phyloP scores from a whole-genome alignment of 1,140 invertebrate species.

The Drosophila repletoides region DNA sequence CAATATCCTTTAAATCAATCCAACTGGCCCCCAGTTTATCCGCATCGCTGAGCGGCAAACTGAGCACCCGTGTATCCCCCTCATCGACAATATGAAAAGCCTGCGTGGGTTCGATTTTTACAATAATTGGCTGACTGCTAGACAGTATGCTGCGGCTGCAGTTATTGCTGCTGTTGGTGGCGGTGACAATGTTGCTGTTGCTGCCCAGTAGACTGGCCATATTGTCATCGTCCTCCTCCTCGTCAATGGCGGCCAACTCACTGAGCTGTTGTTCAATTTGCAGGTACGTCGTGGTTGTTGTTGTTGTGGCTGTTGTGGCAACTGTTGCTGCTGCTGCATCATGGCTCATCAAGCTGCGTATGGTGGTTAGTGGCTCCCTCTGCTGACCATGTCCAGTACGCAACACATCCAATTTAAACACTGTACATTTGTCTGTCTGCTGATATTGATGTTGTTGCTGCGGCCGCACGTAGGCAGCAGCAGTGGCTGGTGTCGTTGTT shows the following conservation, averaged over 20 bases:
- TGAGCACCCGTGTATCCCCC: constrained; percentile 71
- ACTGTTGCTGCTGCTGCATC: constrained; percentile 27
- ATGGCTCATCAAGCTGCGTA: constrained; percentile 25
- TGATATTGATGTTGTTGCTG: constrained; percentile 77
- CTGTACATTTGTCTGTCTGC: constrained; percentile 79
- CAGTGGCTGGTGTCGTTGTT: neutral
- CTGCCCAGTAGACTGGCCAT: constrained; percentile 63
- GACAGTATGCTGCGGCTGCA: constrained; percentile 48
- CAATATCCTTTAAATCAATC: constrained; percentile 80
- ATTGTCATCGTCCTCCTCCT: constrained; percentile 64
- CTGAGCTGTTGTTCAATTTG: constrained; percentile 72
- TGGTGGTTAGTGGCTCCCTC: constrained; percentile 33
- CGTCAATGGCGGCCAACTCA: constrained; percentile 62
- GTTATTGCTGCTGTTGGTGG: constrained; percentile 2
- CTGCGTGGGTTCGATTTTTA: constrained; percentile 78
- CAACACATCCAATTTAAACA: constrained; percentile 73
- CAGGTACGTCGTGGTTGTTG: constrained; percentile 59
- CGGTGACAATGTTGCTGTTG: constrained; percentile 5
- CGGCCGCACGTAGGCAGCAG: constrained; percentile 44
- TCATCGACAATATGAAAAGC: constrained; percentile 77
- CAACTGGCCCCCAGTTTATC: constrained; percentile 77
- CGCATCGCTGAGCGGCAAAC: constrained; percentile 66
- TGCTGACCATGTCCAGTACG: too few species aligned
- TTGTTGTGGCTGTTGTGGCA: constrained; percentile 16
- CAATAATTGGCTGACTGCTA: constrained; percentile 77